Evolutionary conservation across 2,113 vertebrate species (phyloP), one percentile per base, ranked within the genome.

Genomic region (Ifrita kowaldi): DNA sequence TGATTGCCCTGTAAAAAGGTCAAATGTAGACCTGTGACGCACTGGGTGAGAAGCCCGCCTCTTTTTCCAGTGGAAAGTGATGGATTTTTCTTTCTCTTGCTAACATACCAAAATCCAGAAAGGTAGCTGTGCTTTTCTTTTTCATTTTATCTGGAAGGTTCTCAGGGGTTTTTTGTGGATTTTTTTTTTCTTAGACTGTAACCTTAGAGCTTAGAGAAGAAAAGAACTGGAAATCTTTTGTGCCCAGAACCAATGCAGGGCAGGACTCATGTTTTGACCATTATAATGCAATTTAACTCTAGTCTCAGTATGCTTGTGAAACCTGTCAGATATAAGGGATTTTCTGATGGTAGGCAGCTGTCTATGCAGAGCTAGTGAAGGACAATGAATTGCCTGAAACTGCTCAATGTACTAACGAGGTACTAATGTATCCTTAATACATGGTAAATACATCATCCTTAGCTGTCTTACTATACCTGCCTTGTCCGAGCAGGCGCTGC

Each of bases 401-500:
- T 83, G 23, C 33, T 79, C 13, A 12, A 39, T 16, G 9, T 79
- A 42, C 21, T 62, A 20, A 64, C 60, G 13, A 77, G 33, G 22
- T 59, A 26, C 44, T 37, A 35, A 2, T 2, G 22, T 52, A 44
- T 9, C 11, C 28, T 62, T 53, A 32, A 55, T 28, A 42, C 4
- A 17, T 4, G 3, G 20, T 73, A 73, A 87, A 62, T 60, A 18
- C 11, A n/a, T 47, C 67, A 52, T 64, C 46, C 37, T 70, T 57
- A 70, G 20, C n/a, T 85, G 9, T 70, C 20, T 42, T 60, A 55
- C 18, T 18, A 11, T 7, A 71, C 22, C 37, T 90, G 33, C 41
- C 27, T 76, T 65, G 19, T 84, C 20, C 26, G 73, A 83, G 24
- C 27, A 76, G 13, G 13, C 0, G 0, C 44, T 63, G 13, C 3